Percentiles rank a stretch among this genome's conserved stretches.
These are phyloP conservation scores for Zygogramma bicolorata DNA, from an alignment of 2,888 invertebrate species.

Conservation along the genomic window DNA sequence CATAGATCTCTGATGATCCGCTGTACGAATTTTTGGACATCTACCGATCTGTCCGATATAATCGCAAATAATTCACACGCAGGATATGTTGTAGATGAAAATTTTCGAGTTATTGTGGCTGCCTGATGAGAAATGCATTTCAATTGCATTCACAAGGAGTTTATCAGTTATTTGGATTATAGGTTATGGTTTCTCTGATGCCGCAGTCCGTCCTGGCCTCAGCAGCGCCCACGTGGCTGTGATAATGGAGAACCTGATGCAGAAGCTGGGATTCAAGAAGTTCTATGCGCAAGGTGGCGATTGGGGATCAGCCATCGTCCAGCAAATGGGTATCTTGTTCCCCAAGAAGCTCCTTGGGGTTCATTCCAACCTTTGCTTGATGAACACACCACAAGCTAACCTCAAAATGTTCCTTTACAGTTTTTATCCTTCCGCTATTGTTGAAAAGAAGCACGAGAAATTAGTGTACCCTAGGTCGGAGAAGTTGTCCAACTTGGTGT, in stretches of 20 bases:
- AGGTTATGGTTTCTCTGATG: conserved; percentile 63
- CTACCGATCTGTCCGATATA: no score
- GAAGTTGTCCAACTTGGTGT: conserved; percentile 64
- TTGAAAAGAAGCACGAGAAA: conserved; percentile 67
- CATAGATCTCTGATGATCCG: no score
- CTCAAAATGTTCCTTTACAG: conserved; percentile 42
- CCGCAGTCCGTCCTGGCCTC: conserved; percentile 74
- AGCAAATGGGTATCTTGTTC: conserved; percentile 74
- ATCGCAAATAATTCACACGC: no score
- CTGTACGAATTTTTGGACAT: no score
- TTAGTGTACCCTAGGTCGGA: conserved; percentile 69
- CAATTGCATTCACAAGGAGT: no score
- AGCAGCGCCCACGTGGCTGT: conserved; percentile 71
- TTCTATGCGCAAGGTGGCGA: conserved; percentile 86
- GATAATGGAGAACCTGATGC: conserved; percentile 78
- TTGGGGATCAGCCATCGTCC: conserved; percentile 80
- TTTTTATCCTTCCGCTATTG: conserved; percentile 59
- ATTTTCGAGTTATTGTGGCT: no score
- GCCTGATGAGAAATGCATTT: no score
- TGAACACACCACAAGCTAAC: conserved; percentile 25
- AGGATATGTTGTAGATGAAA: no score
- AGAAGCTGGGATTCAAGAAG: conserved; percentile 74
- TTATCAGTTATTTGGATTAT: not conserved
- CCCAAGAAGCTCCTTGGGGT: conserved; percentile 71
- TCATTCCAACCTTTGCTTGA: conserved; percentile 71